These are phyloP conservation scores for Holcopasites calliopsidis DNA, from an alignment of 1,140 invertebrate genomes.

Conservation along the genomic window DNA sequence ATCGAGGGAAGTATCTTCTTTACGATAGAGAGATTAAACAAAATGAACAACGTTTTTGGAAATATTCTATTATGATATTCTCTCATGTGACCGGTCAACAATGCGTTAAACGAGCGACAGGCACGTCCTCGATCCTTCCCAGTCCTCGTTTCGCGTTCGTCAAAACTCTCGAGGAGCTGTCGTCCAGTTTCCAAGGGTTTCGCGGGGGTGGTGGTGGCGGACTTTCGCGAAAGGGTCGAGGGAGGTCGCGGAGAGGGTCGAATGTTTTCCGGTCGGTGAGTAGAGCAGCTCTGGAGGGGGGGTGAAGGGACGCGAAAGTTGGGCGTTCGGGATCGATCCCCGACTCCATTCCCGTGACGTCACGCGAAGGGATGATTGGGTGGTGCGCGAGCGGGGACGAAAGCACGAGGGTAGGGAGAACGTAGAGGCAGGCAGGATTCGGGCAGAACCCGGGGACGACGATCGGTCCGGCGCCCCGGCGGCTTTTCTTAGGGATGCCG, in stretches of 20 bases:
- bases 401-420: constrained; percentile 7
- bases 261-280: constrained; percentile 57
- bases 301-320: constrained; percentile 44
- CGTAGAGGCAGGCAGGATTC: neutral
- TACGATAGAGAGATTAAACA: no score
- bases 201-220: no score
- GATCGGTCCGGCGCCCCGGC: neutral
- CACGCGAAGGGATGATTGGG: constrained; percentile 36
- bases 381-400: neutral
- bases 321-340: constrained; percentile 60
- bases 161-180: no score
- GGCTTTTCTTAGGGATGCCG: constrained; percentile 36
- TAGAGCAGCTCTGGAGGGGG: constrained; percentile 21
- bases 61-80: no score
- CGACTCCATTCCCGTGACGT: constrained; percentile 64
- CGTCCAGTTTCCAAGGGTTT: no score
- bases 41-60: no score
- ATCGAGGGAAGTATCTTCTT: no score
- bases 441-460: constrained; percentile 48
- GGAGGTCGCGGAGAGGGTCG: constrained; percentile 30
- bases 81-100: no score
- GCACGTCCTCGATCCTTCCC: no score
- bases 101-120: no score
- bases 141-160: no score
- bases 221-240: no score